Percentiles rank a stretch among this genome's conserved stretches.
Conservation (phyloP, 2,888 invertebrate species). For the Drosophila barbarae region DNA sequence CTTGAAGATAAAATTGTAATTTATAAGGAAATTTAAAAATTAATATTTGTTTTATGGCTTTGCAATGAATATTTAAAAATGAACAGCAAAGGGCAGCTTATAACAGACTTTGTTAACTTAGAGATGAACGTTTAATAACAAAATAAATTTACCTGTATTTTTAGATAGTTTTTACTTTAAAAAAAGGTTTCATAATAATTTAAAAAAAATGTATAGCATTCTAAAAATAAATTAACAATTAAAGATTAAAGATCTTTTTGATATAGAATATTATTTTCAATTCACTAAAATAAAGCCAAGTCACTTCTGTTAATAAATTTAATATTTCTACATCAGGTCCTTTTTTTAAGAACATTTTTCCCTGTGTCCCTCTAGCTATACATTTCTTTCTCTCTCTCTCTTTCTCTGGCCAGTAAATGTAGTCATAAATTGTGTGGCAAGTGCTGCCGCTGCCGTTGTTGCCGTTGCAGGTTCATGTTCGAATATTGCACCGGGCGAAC, state of each 20-base stretch:
- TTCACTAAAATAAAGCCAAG: too few species aligned
- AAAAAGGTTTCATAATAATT: background rate
- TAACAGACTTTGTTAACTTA: background rate
- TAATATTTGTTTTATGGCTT: too few species aligned
- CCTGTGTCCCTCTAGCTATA: background rate
- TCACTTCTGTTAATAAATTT: background rate
- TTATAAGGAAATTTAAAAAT: background rate
- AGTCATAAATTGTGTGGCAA: conserved; percentile 71
- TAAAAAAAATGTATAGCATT: background rate
- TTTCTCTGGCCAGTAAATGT: conserved; percentile 52
- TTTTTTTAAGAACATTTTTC: background rate
- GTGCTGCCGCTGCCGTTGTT: conserved; percentile 46
- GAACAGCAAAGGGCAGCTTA: background rate
- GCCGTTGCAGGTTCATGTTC: conserved; percentile 43
- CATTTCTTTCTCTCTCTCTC: conserved; percentile 8
- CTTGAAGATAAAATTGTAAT: background rate
- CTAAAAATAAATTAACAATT: background rate
- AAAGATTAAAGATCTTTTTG: background rate
- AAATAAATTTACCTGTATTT: too few species aligned
- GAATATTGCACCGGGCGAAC: conserved; percentile 52
- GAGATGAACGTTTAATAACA: too few species aligned
- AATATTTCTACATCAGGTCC: background rate
- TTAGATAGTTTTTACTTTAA: too few species aligned
- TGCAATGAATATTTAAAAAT: background rate
- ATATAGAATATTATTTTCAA: background rate